Percentiles rank a stretch among this genome's conserved stretches.
These are phyloP conservation scores for Oncorhynchus gorbuscha DNA, from an alignment of 2,113 vertebrate genomes.

Conservation along the genomic window DNA sequence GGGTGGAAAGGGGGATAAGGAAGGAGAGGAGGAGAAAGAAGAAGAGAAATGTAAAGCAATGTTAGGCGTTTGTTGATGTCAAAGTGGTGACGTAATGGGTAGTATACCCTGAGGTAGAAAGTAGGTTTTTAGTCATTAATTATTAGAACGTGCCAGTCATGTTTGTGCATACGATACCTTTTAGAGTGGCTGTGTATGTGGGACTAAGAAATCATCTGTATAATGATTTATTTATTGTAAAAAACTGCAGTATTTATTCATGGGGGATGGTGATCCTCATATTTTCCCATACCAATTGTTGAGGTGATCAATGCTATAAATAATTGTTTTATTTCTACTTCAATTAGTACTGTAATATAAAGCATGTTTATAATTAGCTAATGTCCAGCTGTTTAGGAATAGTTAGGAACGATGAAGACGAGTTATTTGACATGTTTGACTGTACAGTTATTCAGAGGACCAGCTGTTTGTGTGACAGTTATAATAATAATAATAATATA, in stretches of 20 bases:
- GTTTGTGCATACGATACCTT: conserved; percentile 60
- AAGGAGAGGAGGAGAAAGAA: not conserved
- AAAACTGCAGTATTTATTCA: conserved; percentile 51
- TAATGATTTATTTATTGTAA: conserved; percentile 53
- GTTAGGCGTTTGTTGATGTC: conserved; percentile 64
- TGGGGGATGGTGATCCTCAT: conserved; percentile 30
- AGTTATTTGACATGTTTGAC: conserved; percentile 37
- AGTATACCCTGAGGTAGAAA: conserved; percentile 50
- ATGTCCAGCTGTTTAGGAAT: conserved; percentile 42
- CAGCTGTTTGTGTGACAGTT: conserved; percentile 30
- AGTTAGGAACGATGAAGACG: conserved; percentile 38
- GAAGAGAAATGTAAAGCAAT: conserved; percentile 7
- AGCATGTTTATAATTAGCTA: conserved; percentile 61
- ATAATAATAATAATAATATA: no score
- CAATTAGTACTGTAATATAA: conserved; percentile 65
- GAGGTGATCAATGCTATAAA: conserved; percentile 36
- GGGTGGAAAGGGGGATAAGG: not conserved
- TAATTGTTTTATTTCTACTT: conserved; percentile 60
- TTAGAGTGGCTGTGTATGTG: conserved; percentile 57
- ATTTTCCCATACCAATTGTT: conserved; percentile 69
- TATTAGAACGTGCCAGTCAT: conserved; percentile 67
- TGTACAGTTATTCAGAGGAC: conserved; percentile 40
- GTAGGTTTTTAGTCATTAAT: conserved; percentile 48
- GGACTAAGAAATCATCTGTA: conserved; percentile 52
- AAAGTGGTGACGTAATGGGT: conserved; percentile 66